Percentiles rank a stretch among this genome's conserved stretches.
phyloP scores from a whole-genome alignment of 2,113 vertebrate species.

The Macrotus californicus region DNA sequence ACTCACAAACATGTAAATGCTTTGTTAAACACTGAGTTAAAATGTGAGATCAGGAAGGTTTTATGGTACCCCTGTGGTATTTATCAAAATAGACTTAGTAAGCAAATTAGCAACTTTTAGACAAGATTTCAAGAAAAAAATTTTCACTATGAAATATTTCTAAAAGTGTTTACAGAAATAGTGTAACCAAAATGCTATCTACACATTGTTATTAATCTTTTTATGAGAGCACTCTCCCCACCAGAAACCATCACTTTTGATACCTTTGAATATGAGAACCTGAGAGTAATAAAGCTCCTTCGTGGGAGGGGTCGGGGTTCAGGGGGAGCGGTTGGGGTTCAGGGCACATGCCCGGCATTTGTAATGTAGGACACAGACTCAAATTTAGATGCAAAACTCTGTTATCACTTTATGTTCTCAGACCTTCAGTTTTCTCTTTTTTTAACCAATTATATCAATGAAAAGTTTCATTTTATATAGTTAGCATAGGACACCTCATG shows the following conservation, averaged over 20 bases:
- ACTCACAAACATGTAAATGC: neutral
- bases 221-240: neutral
- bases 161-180: neutral
- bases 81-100: neutral
- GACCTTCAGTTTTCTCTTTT: neutral
- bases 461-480: neutral
- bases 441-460: neutral
- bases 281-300: neutral
- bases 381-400: neutral
- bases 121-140: neutral
- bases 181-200: neutral
- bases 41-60: neutral
- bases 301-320: neutral
- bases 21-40: neutral
- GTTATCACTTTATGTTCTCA: neutral
- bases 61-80: neutral
- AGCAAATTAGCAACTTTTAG: neutral
- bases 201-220: neutral
- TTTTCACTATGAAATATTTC: neutral
- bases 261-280: neutral
- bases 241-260: neutral
- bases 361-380: neutral
- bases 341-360: accelerated
- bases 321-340: accelerated
- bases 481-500: neutral